Conservation (phyloP, 2,113 vertebrate species). For the Eclectus roratus region DNA sequence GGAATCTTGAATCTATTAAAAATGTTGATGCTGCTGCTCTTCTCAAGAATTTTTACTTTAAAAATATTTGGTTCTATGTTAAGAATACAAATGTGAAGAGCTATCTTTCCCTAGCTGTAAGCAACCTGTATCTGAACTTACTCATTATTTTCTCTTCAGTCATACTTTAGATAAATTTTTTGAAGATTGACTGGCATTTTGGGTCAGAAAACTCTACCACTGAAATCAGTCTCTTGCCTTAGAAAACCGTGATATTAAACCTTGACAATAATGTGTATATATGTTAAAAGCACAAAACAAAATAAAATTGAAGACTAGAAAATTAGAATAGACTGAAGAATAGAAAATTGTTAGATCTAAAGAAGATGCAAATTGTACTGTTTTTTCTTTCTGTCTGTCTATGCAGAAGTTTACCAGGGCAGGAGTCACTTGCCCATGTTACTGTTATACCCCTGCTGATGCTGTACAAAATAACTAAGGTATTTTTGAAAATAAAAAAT, state of each 20-base stretch:
- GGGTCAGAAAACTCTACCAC: neutral
- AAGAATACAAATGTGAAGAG: neutral
- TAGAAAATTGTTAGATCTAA: neutral
- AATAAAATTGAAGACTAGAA: neutral
- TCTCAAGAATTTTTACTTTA: neutral
- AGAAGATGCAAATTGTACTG: neutral
- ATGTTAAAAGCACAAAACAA: neutral
- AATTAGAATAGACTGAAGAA: neutral
- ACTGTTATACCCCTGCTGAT: neutral
- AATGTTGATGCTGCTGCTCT: neutral
- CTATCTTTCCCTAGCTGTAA: neutral
- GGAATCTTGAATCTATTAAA: neutral
- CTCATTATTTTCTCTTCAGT: neutral
- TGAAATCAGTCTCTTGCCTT: neutral
- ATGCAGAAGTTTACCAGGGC: neutral
- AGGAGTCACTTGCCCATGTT: neutral
- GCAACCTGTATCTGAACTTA: neutral
- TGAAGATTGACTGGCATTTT: neutral
- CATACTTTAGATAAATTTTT: neutral
- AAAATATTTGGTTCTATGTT: neutral
- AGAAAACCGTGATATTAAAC: neutral
- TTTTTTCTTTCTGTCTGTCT: neutral
- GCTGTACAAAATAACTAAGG: neutral
- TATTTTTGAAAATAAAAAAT: neutral
- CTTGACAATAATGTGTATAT: neutral